Conservation (phyloP, 1,140 invertebrate genomes). For the Drosophila orosa region DNA sequence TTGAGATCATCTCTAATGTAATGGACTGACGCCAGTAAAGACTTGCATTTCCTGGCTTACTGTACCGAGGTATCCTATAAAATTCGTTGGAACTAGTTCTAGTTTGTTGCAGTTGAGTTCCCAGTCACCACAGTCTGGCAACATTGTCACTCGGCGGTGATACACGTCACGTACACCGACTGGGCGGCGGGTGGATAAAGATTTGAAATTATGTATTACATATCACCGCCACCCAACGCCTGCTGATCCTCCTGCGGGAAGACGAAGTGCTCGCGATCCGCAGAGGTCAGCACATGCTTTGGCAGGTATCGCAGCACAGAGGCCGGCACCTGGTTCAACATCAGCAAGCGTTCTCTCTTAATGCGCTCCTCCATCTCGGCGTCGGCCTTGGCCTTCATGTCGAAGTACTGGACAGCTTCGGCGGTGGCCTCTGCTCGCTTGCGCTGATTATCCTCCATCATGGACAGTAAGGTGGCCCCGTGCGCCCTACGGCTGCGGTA, state of each 20-base stretch:
- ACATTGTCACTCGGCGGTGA: conserved; percentile 20
- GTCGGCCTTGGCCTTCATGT: conserved; percentile 48
- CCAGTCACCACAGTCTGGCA: background rate
- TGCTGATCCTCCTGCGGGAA: conserved; percentile 6
- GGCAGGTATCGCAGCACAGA: conserved; percentile 59
- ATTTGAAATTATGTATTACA: conserved; percentile 37
- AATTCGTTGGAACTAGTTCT: background rate
- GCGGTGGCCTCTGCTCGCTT: conserved; percentile 62
- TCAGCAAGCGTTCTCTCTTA: conserved; percentile 41
- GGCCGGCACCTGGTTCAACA: conserved; percentile 50
- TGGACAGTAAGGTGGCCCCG: conserved; percentile 52
- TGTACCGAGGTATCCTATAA: no score
- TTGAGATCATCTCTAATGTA: no score
- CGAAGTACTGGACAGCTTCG: conserved; percentile 58
- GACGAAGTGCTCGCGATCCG: conserved; percentile 51
- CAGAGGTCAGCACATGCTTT: conserved; percentile 48
- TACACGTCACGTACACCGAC: conserved; percentile 64
- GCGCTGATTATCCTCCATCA: conserved; percentile 65
- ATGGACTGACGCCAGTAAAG: no score
- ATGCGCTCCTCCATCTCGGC: conserved; percentile 39
- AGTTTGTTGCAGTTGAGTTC: background rate
- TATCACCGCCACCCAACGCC: conserved; percentile 6
- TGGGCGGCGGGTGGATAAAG: conserved; percentile 35
- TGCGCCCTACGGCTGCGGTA: conserved; percentile 44
- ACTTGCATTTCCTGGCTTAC: no score